A percentile compares a stretch with the other conserved stretches of the same genome.
phyloP scores from a whole-genome alignment of 1,140 invertebrate species.

The Drosophila kohkoa region DNA sequence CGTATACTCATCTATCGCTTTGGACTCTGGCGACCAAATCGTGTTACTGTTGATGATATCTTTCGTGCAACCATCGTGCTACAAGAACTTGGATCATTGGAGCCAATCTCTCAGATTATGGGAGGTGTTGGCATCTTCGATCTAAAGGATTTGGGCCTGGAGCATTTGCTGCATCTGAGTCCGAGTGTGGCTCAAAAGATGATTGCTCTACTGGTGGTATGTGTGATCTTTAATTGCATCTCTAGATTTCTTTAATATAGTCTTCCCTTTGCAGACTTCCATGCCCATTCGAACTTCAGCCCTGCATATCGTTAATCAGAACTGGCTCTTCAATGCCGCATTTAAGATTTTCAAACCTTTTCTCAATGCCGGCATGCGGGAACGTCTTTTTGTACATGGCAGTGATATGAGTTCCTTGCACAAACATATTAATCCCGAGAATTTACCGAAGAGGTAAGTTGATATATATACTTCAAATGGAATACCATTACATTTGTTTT shows the following conservation, averaged over 20 bases:
- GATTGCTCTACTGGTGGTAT: conserved; percentile 88
- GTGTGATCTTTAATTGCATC: conserved; percentile 59
- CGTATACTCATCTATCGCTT: conserved; percentile 80
- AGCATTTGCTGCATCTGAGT: conserved; percentile 90
- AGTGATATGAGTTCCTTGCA: conserved; percentile 91
- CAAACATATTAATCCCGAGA: conserved; percentile 89
- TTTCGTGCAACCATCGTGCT: conserved; percentile 90
- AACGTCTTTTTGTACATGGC: conserved; percentile 91
- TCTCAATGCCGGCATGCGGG: conserved; percentile 88
- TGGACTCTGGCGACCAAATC: conserved; percentile 90
- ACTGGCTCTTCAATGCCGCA: conserved; percentile 92
- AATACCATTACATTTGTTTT: not conserved
- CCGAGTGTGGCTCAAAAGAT: conserved; percentile 88
- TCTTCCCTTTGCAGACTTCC: conserved; percentile 86
- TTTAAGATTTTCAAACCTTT: conserved; percentile 92
- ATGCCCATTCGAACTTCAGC: conserved; percentile 91
- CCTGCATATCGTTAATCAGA: conserved; percentile 92
- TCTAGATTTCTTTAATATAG: not conserved
- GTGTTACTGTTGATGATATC: conserved; percentile 88
- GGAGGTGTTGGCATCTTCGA: conserved; percentile 92
- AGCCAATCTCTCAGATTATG: conserved; percentile 90
- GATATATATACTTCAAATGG: not conserved
- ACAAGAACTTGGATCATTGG: conserved; percentile 90
- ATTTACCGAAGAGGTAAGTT: conserved; percentile 88
- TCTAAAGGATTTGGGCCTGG: conserved; percentile 88